These are phyloP conservation scores for Tonatia bakeri DNA, from an alignment of 2,113 vertebrate species.

Conservation along the genomic window DNA sequence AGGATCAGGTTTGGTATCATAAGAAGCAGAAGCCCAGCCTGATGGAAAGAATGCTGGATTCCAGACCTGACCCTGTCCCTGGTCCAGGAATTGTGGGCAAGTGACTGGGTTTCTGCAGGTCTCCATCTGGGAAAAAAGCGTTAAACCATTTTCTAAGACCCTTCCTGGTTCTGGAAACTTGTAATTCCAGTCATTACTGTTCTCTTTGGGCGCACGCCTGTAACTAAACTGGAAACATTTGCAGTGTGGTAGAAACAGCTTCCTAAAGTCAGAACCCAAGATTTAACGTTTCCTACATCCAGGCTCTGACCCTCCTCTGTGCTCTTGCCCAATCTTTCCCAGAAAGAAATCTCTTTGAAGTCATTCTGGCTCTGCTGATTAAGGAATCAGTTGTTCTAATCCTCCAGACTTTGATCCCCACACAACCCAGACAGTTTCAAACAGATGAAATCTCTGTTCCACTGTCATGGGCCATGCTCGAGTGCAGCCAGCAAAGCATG, in stretches of 20 bases:
- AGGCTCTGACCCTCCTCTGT: neutral
- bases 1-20: neutral
- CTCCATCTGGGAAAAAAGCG: neutral
- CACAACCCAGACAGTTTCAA: neutral
- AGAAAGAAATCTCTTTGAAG: constrained; percentile 48
- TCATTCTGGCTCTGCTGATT: constrained; percentile 31
- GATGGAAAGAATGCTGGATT: neutral
- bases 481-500: neutral
- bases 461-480: neutral
- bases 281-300: constrained; percentile 38
- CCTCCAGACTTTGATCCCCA: constrained; percentile 3
- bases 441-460: neutral
- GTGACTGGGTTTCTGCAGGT: neutral
- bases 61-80: neutral
- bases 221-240: constrained; percentile 52
- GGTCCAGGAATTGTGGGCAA: neutral
- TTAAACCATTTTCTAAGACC: neutral
- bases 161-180: neutral
- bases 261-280: constrained; percentile 39
- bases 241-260: neutral
- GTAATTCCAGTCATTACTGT: neutral
- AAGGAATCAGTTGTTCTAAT: constrained; percentile 31
- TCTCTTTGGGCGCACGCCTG: constrained; percentile 28
- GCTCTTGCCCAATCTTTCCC: constrained; percentile 19
- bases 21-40: neutral